These are phyloP conservation scores for Elegia similella DNA, from an alignment of 2,888 invertebrate genomes.

Conservation along the genomic window DNA sequence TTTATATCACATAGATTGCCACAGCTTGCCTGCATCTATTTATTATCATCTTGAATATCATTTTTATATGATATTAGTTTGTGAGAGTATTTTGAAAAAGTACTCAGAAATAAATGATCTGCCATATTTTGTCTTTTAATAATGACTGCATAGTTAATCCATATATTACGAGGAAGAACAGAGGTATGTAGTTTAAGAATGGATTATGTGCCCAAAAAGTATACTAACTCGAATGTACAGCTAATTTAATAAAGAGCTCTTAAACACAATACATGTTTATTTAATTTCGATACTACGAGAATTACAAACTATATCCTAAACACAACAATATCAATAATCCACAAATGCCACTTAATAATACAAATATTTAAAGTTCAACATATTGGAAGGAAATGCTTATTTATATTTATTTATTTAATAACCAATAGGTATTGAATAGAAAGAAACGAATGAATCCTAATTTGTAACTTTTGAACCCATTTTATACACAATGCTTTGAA, in stretches of 20 bases:
- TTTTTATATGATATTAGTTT: conserved; percentile 71
- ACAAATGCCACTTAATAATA: not conserved
- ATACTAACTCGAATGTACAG: conserved; percentile 83
- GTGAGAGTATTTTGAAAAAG: conserved; percentile 73
- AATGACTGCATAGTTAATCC: conserved; percentile 73
- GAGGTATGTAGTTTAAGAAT: conserved; percentile 75
- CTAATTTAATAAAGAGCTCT: conserved; percentile 81
- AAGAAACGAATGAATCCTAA: not conserved
- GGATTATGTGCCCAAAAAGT: conserved; percentile 80
- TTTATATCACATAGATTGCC: conserved; percentile 74
- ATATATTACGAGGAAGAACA: conserved; percentile 60
- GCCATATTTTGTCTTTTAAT: conserved; percentile 80
- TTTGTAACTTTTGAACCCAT: not conserved
- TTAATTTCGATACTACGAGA: conserved; percentile 23
- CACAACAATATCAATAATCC: not conserved
- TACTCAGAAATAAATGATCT: conserved; percentile 80
- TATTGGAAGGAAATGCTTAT: not conserved
- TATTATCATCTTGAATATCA: conserved; percentile 59
- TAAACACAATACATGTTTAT: conserved; percentile 54
- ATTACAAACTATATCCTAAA: conserved; percentile 18
- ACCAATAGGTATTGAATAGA: not conserved
- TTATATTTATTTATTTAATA: too few relatives aligned
- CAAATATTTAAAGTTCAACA: not conserved
- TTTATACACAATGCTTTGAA: not conserved
- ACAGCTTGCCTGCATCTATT: conserved; percentile 80